Conservation (phyloP, 1,140 invertebrate genomes). For the Sycophaga agraensis region DNA sequence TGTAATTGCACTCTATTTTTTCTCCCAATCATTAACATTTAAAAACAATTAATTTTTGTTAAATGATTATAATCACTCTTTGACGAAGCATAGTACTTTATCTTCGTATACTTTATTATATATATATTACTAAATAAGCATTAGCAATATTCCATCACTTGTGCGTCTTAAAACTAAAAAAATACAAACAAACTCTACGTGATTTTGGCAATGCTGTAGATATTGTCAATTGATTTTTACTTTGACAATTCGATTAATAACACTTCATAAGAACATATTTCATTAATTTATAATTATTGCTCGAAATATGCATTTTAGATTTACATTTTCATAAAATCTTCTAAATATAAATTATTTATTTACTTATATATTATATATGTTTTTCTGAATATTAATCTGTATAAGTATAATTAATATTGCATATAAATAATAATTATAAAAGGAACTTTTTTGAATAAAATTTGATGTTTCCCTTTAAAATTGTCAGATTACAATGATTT, state of each 20-base stretch:
- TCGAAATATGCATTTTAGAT: conserved; percentile 3
- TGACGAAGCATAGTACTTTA: too few species aligned
- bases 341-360: not conserved
- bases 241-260: not conserved
- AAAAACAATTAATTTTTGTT: too few species aligned
- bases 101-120: too few species aligned
- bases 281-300: not conserved
- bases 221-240: not conserved
- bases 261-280: not conserved
- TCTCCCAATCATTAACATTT: too few species aligned
- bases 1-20: too few species aligned
- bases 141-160: not conserved
- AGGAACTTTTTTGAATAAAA: not conserved
- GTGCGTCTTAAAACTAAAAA: not conserved
- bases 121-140: not conserved
- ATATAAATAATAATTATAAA: not conserved
- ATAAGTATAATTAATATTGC: conserved; percentile 1
- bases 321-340: not conserved
- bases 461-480: not conserved
- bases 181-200: not conserved
- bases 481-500: not conserved
- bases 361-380: not conserved
- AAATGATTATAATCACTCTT: too few species aligned
- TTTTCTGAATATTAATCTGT: conserved; percentile 6
- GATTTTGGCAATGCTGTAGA: conserved; percentile 1